A percentile compares a stretch with the other conserved stretches of the same genome.
Conservation (phyloP, 2,113 vertebrate species). For the Protomyctophum bolini region DNA sequence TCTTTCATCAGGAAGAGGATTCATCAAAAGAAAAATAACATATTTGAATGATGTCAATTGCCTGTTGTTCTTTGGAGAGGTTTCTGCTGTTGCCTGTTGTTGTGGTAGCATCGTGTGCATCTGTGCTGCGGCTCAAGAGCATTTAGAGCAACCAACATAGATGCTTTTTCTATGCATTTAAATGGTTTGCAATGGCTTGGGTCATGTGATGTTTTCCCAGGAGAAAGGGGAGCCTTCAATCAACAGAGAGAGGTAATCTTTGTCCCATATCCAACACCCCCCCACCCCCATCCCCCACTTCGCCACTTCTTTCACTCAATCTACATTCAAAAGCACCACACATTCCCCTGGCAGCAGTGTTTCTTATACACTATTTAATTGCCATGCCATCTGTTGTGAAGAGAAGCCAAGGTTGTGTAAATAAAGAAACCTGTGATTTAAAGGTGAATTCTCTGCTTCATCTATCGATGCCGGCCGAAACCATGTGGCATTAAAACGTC, state of each 20-base stretch:
- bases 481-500: conserved; percentile 45
- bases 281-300: neutral
- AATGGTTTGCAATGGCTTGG: conserved; percentile 43
- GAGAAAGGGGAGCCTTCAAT: conserved; percentile 54
- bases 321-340: conserved; percentile 29
- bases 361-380: conserved; percentile 53
- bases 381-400: conserved; percentile 66
- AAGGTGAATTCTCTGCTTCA: conserved; percentile 32
- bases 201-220: conserved; percentile 29
- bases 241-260: conserved; percentile 58
- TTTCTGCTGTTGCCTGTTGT: neutral
- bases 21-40: neutral
- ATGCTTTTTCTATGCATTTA: conserved; percentile 63
- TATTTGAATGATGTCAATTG: conserved; percentile 29
- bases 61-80: conserved; percentile 8
- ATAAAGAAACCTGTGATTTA: conserved; percentile 44
- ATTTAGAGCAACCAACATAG: conserved; percentile 17
- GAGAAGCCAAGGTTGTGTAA: conserved; percentile 72
- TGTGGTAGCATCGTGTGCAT: conserved; percentile 33
- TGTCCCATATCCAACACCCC: conserved; percentile 23
- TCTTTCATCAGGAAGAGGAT: neutral
- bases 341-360: conserved; percentile 24
- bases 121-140: conserved; percentile 12
- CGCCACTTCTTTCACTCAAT: conserved; percentile 18
- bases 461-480: conserved; percentile 34